Base-by-base conservation (phyloP, 2,888 invertebrate species). In the Eupsilia transversa region DNA sequence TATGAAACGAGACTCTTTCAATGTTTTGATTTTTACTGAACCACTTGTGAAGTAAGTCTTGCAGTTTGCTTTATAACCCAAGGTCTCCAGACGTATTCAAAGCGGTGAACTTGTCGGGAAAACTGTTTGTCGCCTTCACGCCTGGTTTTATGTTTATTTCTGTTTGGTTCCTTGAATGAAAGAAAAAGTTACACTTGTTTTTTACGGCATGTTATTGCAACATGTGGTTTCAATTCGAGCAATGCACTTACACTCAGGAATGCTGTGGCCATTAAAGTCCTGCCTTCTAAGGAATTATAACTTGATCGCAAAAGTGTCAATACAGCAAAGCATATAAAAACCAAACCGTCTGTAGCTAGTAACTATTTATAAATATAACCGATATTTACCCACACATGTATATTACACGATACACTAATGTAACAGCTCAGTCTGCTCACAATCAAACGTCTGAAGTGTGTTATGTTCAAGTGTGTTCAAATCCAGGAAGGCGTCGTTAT, bases 401-500 rank as follows among this genome's bases (percentile, higher is more conserved):
- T 61, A 54, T 60, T 60, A 59, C 35, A 70, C 56, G 71, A 73
- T 74, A 43, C 35, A 75, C 61, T 72, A 57, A 75, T 74, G 35
- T 60, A 66, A 79, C 63, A 77, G 66, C 80, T 71, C 27, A 65
- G 76, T 87, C 86, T 84, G 82, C 76, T 83, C 76, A 80, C 80
- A 81, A 85, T 84, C 83, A 82, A 76, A 76, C 73, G 77, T 87
- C 82, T 89, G 83, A 84, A 89, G 83, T 85, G 78, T 77, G 86
- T 78, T 52, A 88, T 88, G 80, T 82, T 93, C 91, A 91, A 94
- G 93, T 92, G 89, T 88, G 82, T 90, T 85, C 85, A 88, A 87
- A 92, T 90, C 87, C 91, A 93, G 93, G 94, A 93, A 94, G 93
- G 88, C 92, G 86, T 86, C 83, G 90, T 94, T 96, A 95, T 95